Conservation (phyloP, 2,888 invertebrate species). For the Microctonus hyperodae region DNA sequence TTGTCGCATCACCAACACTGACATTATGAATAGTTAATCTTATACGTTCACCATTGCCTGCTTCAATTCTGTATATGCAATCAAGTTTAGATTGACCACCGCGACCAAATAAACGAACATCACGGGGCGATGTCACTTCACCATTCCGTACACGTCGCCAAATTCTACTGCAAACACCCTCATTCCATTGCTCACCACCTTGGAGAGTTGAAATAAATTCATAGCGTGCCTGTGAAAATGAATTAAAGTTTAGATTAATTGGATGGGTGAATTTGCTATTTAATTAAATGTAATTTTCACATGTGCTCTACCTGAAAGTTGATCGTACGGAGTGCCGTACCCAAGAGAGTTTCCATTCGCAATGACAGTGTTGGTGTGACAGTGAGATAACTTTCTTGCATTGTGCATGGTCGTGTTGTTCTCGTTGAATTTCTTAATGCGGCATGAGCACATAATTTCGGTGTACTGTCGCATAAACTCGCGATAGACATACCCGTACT, state of each 20-base stretch:
- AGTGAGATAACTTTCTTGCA: slow-evolving; percentile 82
- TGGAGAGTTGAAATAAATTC: slow-evolving; percentile 85
- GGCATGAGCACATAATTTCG: slow-evolving; percentile 83
- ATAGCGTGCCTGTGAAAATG: slow-evolving; percentile 67
- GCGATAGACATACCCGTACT: slow-evolving; percentile 53
- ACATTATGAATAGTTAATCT: slow-evolving; percentile 74
- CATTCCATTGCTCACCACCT: slow-evolving; percentile 72
- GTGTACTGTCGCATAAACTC: slow-evolving; percentile 68
- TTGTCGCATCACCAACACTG: slow-evolving; percentile 73
- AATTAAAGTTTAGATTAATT: neutral
- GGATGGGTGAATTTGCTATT: neutral
- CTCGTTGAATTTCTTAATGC: slow-evolving; percentile 77
- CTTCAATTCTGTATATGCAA: slow-evolving; percentile 80
- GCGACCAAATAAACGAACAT: slow-evolving; percentile 83
- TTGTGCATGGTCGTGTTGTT: slow-evolving; percentile 79
- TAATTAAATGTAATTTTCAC: neutral
- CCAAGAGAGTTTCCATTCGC: slow-evolving; percentile 55
- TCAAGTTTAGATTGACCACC: slow-evolving; percentile 81
- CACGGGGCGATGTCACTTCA: slow-evolving; percentile 72
- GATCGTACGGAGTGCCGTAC: slow-evolving; percentile 81
- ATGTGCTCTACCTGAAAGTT: slow-evolving; percentile 54
- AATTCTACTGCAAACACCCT: slow-evolving; percentile 68
- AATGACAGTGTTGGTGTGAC: slow-evolving; percentile 59
- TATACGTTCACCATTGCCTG: slow-evolving; percentile 72
- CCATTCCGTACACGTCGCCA: slow-evolving; percentile 72